Evolutionary conservation across 2,113 vertebrate genomes (phyloP).

Genomic region (Catharus minimus): DNA sequence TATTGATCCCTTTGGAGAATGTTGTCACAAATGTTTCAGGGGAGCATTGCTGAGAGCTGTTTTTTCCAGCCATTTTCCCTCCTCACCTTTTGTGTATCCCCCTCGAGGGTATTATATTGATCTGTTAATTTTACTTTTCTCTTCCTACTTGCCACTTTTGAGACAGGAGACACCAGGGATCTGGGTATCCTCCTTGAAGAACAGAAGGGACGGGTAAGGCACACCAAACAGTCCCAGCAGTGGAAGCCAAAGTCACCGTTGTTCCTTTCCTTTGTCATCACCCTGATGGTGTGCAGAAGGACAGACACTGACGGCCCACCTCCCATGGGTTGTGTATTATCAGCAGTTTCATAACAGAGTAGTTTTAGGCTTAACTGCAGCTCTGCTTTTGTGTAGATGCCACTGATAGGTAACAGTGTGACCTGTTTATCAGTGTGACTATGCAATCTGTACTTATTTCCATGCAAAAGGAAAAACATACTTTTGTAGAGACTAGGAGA

Average conservation of each 20-base stretch:
- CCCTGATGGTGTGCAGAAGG: not conserved
- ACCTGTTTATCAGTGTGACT: not conserved
- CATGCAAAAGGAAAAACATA: not conserved
- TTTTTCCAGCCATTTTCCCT: not conserved
- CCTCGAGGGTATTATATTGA: not conserved
- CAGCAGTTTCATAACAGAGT: not conserved
- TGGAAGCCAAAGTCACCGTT: accelerated
- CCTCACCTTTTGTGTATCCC: not conserved
- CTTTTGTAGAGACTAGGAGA: not conserved
- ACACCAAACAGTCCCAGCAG: not conserved
- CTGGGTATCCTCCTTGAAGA: not conserved
- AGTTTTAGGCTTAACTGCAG: not conserved
- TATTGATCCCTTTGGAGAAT: not conserved
- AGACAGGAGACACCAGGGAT: not conserved
- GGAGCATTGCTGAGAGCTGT: not conserved
- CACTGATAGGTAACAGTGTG: not conserved
- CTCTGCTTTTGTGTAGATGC: not conserved
- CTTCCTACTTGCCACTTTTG: not conserved
- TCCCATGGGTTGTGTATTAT: accelerated
- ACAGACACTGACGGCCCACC: not conserved
- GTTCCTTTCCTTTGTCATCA: not conserved
- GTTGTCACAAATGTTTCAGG: not conserved
- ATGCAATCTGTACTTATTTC: not conserved
- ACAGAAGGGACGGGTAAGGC: not conserved
- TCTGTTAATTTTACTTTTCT: not conserved